phyloP scores from a whole-genome alignment of 1,140 invertebrate species.

The Zaprionus tsacasi region DNA sequence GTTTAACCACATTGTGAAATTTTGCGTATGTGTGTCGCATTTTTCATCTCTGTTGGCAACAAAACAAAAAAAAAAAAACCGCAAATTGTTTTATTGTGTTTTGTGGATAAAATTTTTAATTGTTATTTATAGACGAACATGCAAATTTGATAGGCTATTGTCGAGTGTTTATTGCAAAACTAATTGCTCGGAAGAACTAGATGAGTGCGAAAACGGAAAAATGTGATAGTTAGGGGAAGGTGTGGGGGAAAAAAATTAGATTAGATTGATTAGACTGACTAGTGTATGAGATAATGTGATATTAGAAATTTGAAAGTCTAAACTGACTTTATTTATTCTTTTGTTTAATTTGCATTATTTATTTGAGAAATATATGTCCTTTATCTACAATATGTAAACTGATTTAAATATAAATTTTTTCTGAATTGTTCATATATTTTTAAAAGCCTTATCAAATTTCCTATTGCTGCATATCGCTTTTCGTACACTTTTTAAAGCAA shows the following conservation, averaged over 20 bases:
- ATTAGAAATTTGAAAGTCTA: too few relatives aligned
- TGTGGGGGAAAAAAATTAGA: neutral
- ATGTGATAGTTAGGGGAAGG: neutral
- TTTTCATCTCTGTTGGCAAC: slow-evolving; percentile 23
- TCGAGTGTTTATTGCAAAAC: slow-evolving; percentile 17
- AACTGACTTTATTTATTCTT: too few relatives aligned
- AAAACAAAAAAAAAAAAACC: slow-evolving; percentile 43
- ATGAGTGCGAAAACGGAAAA: neutral
- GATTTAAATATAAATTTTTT: too few relatives aligned
- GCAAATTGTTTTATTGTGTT: slow-evolving; percentile 75
- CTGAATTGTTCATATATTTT: too few relatives aligned
- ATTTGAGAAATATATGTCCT: too few relatives aligned
- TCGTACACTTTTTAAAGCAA: neutral
- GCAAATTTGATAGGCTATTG: slow-evolving; percentile 45
- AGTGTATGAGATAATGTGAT: too few relatives aligned
- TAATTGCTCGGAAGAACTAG: slow-evolving; percentile 42
- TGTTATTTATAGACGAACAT: slow-evolving; percentile 63
- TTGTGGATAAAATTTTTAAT: slow-evolving; percentile 55
- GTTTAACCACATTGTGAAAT: slow-evolving; percentile 59
- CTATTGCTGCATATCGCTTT: too few relatives aligned
- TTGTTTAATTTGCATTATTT: too few relatives aligned
- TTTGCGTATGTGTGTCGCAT: slow-evolving; percentile 29
- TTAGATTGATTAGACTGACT: too few relatives aligned
- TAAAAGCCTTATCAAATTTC: too few relatives aligned
- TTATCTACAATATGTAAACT: too few relatives aligned